A percentile compares a stretch with the other conserved stretches of the same genome.
Conservation (phyloP, 2,797 vertebrate genomes). For the Acanthurus lineatus region DNA sequence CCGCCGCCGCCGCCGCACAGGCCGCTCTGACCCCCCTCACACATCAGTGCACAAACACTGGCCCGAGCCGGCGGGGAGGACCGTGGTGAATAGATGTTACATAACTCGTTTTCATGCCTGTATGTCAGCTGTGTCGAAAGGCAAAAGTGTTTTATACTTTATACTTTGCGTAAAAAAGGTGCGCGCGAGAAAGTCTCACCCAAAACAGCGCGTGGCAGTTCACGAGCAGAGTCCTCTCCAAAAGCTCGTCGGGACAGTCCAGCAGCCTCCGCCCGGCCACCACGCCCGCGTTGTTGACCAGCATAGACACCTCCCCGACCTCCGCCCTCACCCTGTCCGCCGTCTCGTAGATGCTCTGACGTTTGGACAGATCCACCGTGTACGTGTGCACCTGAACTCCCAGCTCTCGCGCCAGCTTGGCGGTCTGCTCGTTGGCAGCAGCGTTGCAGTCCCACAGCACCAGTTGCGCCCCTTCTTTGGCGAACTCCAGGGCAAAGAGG, state of each 20-base stretch:
- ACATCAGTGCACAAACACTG: conserved; percentile 52
- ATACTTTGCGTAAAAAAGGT: conserved; percentile 28
- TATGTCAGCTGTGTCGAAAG: not conserved
- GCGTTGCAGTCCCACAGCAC: conserved; percentile 84
- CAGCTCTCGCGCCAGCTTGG: conserved; percentile 64
- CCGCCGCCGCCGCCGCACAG: not conserved
- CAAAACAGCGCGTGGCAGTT: conserved; percentile 86
- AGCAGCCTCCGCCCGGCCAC: conserved; percentile 80
- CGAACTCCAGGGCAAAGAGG: conserved; percentile 80
- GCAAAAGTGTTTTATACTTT: no score
- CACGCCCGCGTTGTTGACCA: conserved; percentile 84
- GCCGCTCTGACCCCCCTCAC: conserved; percentile 54
- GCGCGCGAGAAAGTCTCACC: conserved; percentile 64
- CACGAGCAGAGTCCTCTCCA: conserved; percentile 83
- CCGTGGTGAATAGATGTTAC: conserved; percentile 38
- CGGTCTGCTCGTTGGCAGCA: conserved; percentile 78
- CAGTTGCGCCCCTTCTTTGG: conserved; percentile 78
- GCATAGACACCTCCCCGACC: conserved; percentile 79
- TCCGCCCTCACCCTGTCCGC: conserved; percentile 76
- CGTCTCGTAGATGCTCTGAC: conserved; percentile 72
- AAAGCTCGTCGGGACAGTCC: conserved; percentile 82
- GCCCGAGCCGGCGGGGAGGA: not conserved
- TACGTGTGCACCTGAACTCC: conserved; percentile 75
- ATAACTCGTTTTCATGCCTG: conserved; percentile 35
- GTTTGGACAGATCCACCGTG: conserved; percentile 80